phyloP scores from a whole-genome alignment of 2,888 invertebrate genomes.

The Stenurella melanura region DNA sequence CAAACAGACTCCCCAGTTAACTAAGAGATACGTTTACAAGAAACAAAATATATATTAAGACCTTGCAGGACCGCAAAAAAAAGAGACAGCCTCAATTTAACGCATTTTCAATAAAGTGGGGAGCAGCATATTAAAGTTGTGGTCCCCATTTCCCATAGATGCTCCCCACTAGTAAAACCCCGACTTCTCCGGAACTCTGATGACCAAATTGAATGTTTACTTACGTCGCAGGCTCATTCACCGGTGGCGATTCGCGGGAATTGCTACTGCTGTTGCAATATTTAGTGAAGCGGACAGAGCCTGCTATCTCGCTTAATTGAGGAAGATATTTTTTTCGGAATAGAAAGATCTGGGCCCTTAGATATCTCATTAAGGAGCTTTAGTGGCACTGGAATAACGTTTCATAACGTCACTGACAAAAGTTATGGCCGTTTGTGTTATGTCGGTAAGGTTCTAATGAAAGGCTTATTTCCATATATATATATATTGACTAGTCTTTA shows the following conservation, averaged over 20 bases:
- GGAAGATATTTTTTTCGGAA: too few relatives aligned
- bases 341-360: too few relatives aligned
- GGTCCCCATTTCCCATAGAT: conserved; percentile 2
- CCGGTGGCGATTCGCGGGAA: not conserved
- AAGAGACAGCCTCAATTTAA: conserved; percentile 14
- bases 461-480: too few relatives aligned
- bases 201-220: conserved; percentile 27
- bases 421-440: too few relatives aligned
- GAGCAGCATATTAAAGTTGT: not conserved
- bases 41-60: conserved; percentile 38
- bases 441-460: too few relatives aligned
- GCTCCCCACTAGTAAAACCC: conserved; percentile 29
- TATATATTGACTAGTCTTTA: too few relatives aligned
- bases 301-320: too few relatives aligned
- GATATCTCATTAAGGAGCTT: too few relatives aligned
- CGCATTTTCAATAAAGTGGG: conserved; percentile 34
- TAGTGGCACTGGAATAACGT: too few relatives aligned
- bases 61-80: conserved; percentile 24
- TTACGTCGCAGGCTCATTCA: conserved; percentile 11
- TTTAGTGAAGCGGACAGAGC: too few relatives aligned
- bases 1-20: conserved; percentile 16
- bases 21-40: conserved; percentile 23
- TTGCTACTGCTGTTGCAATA: conserved; percentile 13
- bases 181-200: conserved; percentile 28
- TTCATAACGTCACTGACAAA: too few relatives aligned